Evolutionary conservation across 2,888 invertebrate genomes (phyloP), one percentile per base, ranked within the genome.

Genomic region (Theretra japonica): DNA sequence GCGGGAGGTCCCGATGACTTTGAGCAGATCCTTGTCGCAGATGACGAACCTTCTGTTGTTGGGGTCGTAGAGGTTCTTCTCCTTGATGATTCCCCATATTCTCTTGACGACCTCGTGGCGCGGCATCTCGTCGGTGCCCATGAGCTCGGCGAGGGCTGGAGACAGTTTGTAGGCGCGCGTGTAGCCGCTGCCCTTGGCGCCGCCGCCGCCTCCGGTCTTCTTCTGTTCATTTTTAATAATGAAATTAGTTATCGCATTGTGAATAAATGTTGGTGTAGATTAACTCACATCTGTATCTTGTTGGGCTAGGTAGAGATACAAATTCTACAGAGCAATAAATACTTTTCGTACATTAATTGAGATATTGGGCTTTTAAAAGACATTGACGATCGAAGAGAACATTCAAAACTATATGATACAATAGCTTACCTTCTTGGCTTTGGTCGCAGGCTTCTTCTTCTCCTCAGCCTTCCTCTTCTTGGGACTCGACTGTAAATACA

Each of bases 11-110:
- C 98, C 98, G 88, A 99, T 97, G 57, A 99, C 97, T 90, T 97
- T 98, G 89, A 96, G 94, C 58, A 99, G 94, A 70, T 98, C 97
- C 71, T 97, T 98, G 87, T 99, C 98, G 91, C 99, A 99, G 82
- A 99, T 97, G 78, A 99, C 98, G 86, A 96, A 99, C 91, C 98
- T 98, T 91, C 98, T 98, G 90, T 99, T 99, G 85, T 97, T 98
- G 15, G 98, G 99, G 88, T 99, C 99, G 83, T 97, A 97, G 21
- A 98, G 95, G 84, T 98, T 97, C 77, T 97, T 96, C 87, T 98
- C 97, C 86, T 98, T 98, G 83, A 98, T 98, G 80, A 98, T 96
- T 30, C 96, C 96, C 98, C 98, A 98, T 59, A 98, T 96, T 80
- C 97, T 97, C 88, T 97, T 98, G 65, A 98, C 98, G 0, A 98